Evolutionary conservation across 2,797 vertebrate species (phyloP).

Genomic region (Xenentodon cancila): DNA sequence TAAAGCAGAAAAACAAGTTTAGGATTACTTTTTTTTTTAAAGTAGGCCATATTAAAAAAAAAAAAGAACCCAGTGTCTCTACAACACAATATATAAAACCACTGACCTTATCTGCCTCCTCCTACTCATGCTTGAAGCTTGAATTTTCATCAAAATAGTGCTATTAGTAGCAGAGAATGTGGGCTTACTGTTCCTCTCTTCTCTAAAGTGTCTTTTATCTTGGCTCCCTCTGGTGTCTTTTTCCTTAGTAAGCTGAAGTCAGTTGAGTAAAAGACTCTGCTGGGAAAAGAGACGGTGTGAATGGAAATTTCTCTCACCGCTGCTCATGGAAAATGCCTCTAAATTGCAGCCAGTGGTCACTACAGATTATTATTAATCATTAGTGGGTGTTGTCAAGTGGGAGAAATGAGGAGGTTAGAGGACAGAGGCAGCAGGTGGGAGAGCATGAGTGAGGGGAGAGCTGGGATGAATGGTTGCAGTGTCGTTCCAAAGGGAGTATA

Average conservation of each 20-base stretch:
- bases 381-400: slow-evolving; percentile 53
- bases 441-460: slow-evolving; percentile 35
- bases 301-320: slow-evolving; percentile 47
- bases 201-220: slow-evolving; percentile 72
- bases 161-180: slow-evolving; percentile 67
- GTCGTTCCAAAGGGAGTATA: slow-evolving; percentile 57
- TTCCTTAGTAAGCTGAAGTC: slow-evolving; percentile 65
- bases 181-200: slow-evolving; percentile 61
- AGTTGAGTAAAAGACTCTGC: slow-evolving; percentile 71
- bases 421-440: slow-evolving; percentile 65
- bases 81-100: slow-evolving; percentile 57
- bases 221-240: slow-evolving; percentile 72
- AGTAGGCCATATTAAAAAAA: slow-evolving; percentile 51
- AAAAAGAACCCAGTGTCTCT: slow-evolving; percentile 48
- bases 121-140: slow-evolving; percentile 58
- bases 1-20: slow-evolving; percentile 28
- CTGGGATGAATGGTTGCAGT: slow-evolving; percentile 71
- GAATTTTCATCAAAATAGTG: slow-evolving; percentile 64
- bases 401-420: slow-evolving; percentile 33
- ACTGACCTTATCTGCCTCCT: slow-evolving; percentile 53
- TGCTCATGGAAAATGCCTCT: slow-evolving; percentile 47
- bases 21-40: slow-evolving; percentile 29
- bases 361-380: slow-evolving; percentile 68
- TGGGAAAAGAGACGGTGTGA: slow-evolving; percentile 57
- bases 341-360: slow-evolving; percentile 41